Evolutionary conservation across 2,888 invertebrate genomes (phyloP).

Genomic region (Apodemia duryi): DNA sequence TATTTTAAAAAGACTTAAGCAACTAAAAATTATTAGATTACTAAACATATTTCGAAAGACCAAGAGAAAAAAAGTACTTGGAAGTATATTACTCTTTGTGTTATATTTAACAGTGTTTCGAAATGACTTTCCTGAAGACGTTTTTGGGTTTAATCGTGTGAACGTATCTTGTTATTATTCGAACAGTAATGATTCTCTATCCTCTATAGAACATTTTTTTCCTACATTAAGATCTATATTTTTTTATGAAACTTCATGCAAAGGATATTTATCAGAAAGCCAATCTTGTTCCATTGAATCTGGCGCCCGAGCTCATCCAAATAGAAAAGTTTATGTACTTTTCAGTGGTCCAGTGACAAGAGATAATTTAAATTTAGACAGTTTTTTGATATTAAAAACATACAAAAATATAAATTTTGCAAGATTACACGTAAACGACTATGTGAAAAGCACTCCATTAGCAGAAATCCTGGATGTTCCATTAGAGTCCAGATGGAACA

Average conservation of each 20-base stretch:
- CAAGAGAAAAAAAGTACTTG: not conserved
- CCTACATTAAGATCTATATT: constrained; percentile 75
- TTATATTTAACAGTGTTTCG: not conserved
- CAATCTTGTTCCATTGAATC: constrained; percentile 86
- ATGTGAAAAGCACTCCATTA: constrained; percentile 77
- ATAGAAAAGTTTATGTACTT: constrained; percentile 75
- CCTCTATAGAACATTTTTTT: constrained; percentile 38
- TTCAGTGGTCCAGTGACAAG: constrained; percentile 61
- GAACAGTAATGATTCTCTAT: constrained; percentile 33
- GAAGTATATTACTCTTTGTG: not conserved
- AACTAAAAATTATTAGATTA: not conserved
- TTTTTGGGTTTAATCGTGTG: constrained; percentile 6
- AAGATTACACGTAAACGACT: constrained; percentile 70
- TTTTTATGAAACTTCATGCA: constrained; percentile 84
- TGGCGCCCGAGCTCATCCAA: constrained; percentile 81
- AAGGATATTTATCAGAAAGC: constrained; percentile 67
- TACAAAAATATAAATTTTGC: constrained; percentile 74
- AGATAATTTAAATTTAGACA: constrained; percentile 32
- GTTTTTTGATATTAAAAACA: constrained; percentile 43
- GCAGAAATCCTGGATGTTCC: constrained; percentile 62
- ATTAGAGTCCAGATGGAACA: constrained; percentile 68
- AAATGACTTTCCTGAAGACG: not conserved
- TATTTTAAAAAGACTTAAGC: not conserved
- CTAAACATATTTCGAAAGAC: not conserved
- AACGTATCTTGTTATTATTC: constrained; percentile 35